phyloP scores from a whole-genome alignment of 1,140 invertebrate species.

The Adoxophyes honmai region DNA sequence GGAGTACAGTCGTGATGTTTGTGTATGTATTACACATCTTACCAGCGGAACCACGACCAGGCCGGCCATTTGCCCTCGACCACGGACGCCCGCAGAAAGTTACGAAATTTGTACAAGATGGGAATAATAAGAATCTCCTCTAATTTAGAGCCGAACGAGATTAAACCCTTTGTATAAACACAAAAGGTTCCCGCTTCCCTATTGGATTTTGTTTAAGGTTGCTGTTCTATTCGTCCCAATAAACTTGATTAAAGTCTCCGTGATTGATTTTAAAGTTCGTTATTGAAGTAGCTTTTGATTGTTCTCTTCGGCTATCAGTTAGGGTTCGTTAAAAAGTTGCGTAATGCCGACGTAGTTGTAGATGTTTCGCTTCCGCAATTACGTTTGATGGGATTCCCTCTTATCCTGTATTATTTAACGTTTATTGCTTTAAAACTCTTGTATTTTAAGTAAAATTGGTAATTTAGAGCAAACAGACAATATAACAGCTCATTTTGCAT shows the following conservation, averaged over 20 bases:
- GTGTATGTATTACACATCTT: background rate
- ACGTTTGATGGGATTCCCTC: too few species aligned
- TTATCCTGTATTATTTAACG: too few species aligned
- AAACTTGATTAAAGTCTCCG: constrained; percentile 5
- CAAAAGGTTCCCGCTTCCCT: background rate
- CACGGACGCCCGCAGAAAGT: background rate
- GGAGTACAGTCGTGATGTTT: too few species aligned
- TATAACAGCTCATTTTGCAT: too few species aligned
- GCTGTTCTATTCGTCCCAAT: background rate
- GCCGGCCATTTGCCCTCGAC: background rate
- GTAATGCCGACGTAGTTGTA: too few species aligned
- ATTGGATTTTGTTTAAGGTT: constrained; percentile 3
- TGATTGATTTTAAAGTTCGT: constrained; percentile 5
- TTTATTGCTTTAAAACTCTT: too few species aligned
- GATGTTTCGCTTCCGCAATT: too few species aligned
- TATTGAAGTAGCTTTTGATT: background rate
- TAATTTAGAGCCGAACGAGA: constrained; percentile 6
- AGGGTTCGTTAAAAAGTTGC: background rate
- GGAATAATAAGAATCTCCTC: constrained; percentile 4
- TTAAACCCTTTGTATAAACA: constrained; percentile 7
- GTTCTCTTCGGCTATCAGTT: background rate
- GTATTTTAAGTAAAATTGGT: too few species aligned
- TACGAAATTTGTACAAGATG: background rate
- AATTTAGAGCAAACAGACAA: too few species aligned
- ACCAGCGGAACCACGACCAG: background rate